Evolutionary conservation across 2,888 invertebrate species (phyloP).

Genomic region (Coelinius sp.): DNA sequence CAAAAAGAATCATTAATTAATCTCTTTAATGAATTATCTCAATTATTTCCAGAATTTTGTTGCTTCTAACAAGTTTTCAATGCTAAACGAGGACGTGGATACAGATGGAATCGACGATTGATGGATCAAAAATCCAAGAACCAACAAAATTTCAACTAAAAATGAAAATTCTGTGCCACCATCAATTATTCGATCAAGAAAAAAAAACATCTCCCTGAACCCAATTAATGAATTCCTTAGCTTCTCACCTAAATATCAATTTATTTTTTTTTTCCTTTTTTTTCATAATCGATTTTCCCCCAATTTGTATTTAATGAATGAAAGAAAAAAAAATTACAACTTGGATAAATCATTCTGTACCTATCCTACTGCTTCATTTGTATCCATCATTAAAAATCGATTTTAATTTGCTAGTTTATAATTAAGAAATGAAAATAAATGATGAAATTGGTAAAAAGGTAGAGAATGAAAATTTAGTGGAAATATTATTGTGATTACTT

Average conservation of each 20-base stretch:
- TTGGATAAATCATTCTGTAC: slow-evolving; percentile 51
- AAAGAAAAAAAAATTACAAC: slow-evolving; percentile 38
- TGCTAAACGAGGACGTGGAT: slow-evolving; percentile 80
- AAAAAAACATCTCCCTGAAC: slow-evolving; percentile 53
- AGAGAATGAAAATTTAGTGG: too few species aligned
- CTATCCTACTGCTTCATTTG: slow-evolving; percentile 56
- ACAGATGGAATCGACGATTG: slow-evolving; percentile 71
- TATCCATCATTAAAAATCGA: slow-evolving; percentile 51
- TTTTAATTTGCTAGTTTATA: slow-evolving; percentile 42
- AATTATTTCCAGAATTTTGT: slow-evolving; percentile 77
- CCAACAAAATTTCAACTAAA: too few species aligned
- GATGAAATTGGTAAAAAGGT: too few species aligned
- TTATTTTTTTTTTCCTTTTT: slow-evolving; percentile 66
- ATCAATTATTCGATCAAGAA: slow-evolving; percentile 31
- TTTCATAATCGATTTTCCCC: slow-evolving; percentile 43
- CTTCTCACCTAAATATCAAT: slow-evolving; percentile 58
- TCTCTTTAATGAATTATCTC: neutral
- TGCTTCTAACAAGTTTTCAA: slow-evolving; percentile 83
- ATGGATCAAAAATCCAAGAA: slow-evolving; percentile 33
- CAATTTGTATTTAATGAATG: slow-evolving; percentile 58
- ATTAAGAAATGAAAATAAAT: slow-evolving; percentile 23
- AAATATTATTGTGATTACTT: too few species aligned
- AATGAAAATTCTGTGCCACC: slow-evolving; percentile 65
- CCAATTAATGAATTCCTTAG: slow-evolving; percentile 62
- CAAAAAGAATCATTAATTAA: slow-evolving; percentile 15